Base-by-base conservation (phyloP, 2,113 vertebrate species). In the Gasterosteus aculeatus region DNA sequence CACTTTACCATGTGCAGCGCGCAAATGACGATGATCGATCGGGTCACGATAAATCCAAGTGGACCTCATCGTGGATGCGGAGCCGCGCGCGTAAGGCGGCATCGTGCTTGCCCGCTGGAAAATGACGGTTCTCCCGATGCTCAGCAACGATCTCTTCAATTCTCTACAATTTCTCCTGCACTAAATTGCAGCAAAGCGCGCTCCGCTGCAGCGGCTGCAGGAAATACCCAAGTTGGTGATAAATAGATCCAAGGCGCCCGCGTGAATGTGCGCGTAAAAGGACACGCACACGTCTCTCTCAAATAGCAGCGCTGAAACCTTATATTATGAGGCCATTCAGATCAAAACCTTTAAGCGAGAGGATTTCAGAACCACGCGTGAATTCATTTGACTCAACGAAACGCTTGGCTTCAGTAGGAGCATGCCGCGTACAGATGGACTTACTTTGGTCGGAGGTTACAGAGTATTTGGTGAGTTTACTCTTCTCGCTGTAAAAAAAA, bases 381-480 rank as follows among this genome's bases (percentile, higher is more conserved):
- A 7, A 7, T 15, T 10, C 4, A 39, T 65, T 5, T 22, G 59
- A 1, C 44, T 33, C 3, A 11, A 53, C n/a, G 12, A 42, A 57
- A 58, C 0, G 22, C 62, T 39, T n/a, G n/a, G 41, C 4, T 19
- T 42, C 41, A 33, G 42, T 10, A 51, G n/a, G 83, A 78, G 19
- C 53, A 65, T 19, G 41, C 16, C 10, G 39, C 3, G 16, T 33
- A 16, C 12, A 77, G 41, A 70, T 42, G 8, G 31, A 91, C 91
- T 91, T 93, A 93, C 92, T 84, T 88, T 75, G 7, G 82, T 78
- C 35, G 60, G 47, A 77, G 76, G 33, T 72, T 74, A 81, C 75
- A 29, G 80, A 67, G 29, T 72, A 38, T 87, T 77, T 81, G 79
- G 61, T 66, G 77, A 68, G 41, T 87, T 75, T 69, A 47, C 41